Conservation (phyloP, 2,113 vertebrate genomes). For the Pelodiscus sinensis region DNA sequence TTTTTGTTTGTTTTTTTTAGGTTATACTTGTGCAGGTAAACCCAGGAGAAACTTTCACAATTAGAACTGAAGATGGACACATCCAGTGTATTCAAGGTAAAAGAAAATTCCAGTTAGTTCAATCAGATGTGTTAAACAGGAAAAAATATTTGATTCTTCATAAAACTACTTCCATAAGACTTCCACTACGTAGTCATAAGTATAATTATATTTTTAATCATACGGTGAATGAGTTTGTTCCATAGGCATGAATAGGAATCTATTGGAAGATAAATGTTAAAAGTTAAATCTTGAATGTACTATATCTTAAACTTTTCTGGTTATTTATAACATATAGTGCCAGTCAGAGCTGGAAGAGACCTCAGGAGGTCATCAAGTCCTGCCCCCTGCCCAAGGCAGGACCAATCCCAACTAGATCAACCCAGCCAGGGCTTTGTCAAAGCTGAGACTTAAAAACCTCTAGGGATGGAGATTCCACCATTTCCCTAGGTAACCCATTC, state of each 20-base stretch:
- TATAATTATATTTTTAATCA: neutral
- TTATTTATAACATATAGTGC: neutral
- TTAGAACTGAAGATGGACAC: slow-evolving; percentile 85
- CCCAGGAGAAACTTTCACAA: slow-evolving; percentile 85
- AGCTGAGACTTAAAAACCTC: too few relatives aligned
- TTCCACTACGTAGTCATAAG: neutral
- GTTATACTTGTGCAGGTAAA: slow-evolving; percentile 87
- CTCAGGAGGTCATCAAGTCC: too few relatives aligned
- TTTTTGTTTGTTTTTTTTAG: slow-evolving; percentile 60
- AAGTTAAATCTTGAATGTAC: neutral
- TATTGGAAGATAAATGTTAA: neutral
- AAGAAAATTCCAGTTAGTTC: neutral
- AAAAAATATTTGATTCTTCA: neutral
- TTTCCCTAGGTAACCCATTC: too few relatives aligned
- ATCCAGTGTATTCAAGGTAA: slow-evolving; percentile 86
- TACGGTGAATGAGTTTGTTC: neutral
- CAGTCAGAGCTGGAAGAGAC: neutral
- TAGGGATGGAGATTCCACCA: too few relatives aligned
- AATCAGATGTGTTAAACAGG: neutral
- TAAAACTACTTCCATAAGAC: neutral
- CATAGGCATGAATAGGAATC: neutral
- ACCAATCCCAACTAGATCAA: too few relatives aligned
- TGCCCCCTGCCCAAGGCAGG: too few relatives aligned
- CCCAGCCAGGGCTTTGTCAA: too few relatives aligned
- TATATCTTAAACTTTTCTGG: neutral